A percentile compares a stretch with the other conserved stretches of the same genome.
Evolutionary conservation across 2,888 invertebrate species (phyloP).

Genomic region (Oligia fasciuncula): DNA sequence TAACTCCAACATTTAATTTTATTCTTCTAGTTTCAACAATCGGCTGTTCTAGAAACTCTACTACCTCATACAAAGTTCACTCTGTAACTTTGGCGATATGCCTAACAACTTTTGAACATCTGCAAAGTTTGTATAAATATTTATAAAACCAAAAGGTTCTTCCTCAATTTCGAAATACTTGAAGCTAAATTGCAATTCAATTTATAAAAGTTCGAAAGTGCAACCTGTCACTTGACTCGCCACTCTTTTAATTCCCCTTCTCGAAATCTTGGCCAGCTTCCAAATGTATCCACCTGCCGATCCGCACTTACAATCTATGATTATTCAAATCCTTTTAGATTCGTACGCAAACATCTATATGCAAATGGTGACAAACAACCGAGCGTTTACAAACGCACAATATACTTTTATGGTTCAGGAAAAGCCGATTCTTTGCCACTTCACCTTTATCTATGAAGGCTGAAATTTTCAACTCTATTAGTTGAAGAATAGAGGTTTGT

Average conservation of each 20-base stretch:
- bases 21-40: neutral
- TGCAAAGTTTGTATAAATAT: conserved; percentile 32
- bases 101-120: conserved; percentile 32
- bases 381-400: conserved; percentile 88
- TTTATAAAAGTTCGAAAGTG: conserved; percentile 38
- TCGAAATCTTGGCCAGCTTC: conserved; percentile 48
- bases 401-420: conserved; percentile 88
- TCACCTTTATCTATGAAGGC: conserved; percentile 42
- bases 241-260: conserved; percentile 46
- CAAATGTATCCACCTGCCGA: conserved; percentile 62
- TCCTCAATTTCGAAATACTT: neutral
- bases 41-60: neutral
- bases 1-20: neutral
- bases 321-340: conserved; percentile 71
- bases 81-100: conserved; percentile 30
- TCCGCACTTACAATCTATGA: conserved; percentile 65
- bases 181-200: conserved; percentile 32
- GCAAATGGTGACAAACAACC: conserved; percentile 89
- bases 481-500: conserved; percentile 29
- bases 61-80: conserved; percentile 1
- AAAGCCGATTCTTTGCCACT: conserved; percentile 80
- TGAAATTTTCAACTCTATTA: conserved; percentile 59
- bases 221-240: conserved; percentile 29
- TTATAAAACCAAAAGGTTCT: conserved; percentile 19
- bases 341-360: conserved; percentile 81